Evolutionary conservation across 2,888 invertebrate species (phyloP), one percentile per base, ranked within the genome.

Genomic region (Matsumyia berberina): DNA sequence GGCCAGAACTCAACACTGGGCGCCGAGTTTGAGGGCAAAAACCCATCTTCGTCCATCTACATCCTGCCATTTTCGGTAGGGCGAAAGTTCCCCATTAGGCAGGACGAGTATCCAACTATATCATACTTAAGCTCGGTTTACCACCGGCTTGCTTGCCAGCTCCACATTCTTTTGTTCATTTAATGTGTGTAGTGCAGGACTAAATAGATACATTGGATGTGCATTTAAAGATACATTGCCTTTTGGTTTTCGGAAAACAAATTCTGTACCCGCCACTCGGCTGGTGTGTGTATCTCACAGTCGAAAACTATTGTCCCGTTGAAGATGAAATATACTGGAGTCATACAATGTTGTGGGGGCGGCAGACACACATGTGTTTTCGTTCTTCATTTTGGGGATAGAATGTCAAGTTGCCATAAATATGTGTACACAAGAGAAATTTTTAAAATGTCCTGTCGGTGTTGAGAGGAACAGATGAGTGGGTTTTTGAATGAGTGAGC

Each of bases 71-170:
- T 31, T 37, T 29, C 29, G 55, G 55, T 53, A 53, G 42, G 33
- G 62, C n/a, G 62, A 72, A 73, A 73, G 62, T 60, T 73, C 64
- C 73, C 62, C 73, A 73, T 73, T 73, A 64, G 73, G 33, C 73
- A 73, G 73, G 33, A 64, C 55, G 73, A 62, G 55, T 73, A 55
- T 53, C 55, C 73, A 73, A 44, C 62, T 73, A 53, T 64, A 73
- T 73, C 73, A 64, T 64, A 64, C 62, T 73, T 64, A 64, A 73
- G 62, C 53, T 73, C 11, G 73, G 73, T 64, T 53, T 53, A 64
- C 73, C 73, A 64, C 62, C 53, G 12, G 53, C 42, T 35, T 62
- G 51, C 17, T 15, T 35, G 17, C 51, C 11, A 9, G 17, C 15
- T 31, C 9, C 33, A 19, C 9, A 4, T 5, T 39, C 39, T 53